Conservation (phyloP, 2,797 vertebrate species). For the Phylloscopus collybita region DNA sequence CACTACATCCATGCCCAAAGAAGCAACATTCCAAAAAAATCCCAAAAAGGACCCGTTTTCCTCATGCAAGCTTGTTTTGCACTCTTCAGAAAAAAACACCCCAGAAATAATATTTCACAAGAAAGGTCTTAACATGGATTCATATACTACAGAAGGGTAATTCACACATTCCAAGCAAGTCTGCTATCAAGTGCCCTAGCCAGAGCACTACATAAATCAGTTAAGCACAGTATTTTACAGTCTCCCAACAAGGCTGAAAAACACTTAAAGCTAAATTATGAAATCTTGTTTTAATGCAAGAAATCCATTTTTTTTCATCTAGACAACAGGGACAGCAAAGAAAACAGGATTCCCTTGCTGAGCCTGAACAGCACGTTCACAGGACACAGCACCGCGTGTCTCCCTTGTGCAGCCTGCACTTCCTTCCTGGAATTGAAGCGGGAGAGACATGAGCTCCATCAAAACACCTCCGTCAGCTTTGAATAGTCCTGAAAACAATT, state of each 20-base stretch:
- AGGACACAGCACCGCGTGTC: rapidly evolving
- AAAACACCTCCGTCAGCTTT: not conserved
- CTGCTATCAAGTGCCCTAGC: not conserved
- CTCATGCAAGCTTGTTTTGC: not conserved
- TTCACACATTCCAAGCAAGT: not conserved
- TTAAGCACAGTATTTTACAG: not conserved
- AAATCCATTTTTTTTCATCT: not conserved
- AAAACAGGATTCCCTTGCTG: rapidly evolving
- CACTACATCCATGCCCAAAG: not conserved
- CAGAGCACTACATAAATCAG: not conserved
- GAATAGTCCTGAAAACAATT: not conserved
- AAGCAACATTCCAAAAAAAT: not conserved
- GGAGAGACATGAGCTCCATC: not conserved
- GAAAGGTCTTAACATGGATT: not conserved
- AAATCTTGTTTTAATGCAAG: not conserved
- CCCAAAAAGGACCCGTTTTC: not conserved
- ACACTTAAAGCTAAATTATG: not conserved
- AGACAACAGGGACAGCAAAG: not conserved
- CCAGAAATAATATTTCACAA: not conserved
- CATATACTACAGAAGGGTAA: not conserved
- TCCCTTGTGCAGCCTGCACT: not conserved
- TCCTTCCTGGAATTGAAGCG: not conserved
- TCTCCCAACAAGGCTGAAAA: not conserved
- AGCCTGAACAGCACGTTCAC: rapidly evolving
- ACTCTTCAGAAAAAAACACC: not conserved